These are phyloP conservation scores for Drosophila seguyi DNA, from an alignment of 1,140 invertebrate genomes.

Conservation along the genomic window DNA sequence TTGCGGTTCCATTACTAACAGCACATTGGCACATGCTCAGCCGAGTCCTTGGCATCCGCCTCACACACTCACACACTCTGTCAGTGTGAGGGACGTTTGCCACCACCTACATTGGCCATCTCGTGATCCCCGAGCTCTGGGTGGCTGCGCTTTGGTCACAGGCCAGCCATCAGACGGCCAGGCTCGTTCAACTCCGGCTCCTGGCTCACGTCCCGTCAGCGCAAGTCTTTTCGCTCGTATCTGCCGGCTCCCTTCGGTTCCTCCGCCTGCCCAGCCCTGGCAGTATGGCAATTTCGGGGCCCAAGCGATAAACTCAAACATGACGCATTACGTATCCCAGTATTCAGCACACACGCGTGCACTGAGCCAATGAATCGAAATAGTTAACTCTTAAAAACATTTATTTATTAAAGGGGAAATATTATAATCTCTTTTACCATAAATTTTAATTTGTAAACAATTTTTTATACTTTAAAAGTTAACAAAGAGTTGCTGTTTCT, in stretches of 20 bases:
- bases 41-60: constrained; percentile 1
- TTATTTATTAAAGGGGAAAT: no score
- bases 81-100: constrained; percentile 38
- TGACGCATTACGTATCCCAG: constrained; percentile 61
- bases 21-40: constrained; percentile 71
- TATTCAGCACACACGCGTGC: constrained; percentile 6
- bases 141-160: constrained; percentile 15
- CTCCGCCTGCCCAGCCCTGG: not conserved
- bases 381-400: no score
- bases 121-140: constrained; percentile 23
- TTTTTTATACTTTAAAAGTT: no score
- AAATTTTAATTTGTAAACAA: no score
- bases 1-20: constrained; percentile 76
- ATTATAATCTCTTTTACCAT: no score
- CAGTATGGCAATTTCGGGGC: constrained; percentile 57
- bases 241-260: constrained; percentile 16
- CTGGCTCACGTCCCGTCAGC: constrained; percentile 37
- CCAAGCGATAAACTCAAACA: constrained; percentile 61
- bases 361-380: constrained; percentile 6
- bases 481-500: no score
- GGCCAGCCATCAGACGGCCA: constrained; percentile 48
- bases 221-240: constrained; percentile 14
- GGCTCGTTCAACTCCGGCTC: constrained; percentile 29
- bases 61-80: constrained; percentile 7
- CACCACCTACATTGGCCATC: constrained; percentile 39